Percentiles rank a stretch among this genome's conserved stretches.
phyloP scores from a whole-genome alignment of 1,140 invertebrate genomes.

The Hypsibius dujardini region DNA sequence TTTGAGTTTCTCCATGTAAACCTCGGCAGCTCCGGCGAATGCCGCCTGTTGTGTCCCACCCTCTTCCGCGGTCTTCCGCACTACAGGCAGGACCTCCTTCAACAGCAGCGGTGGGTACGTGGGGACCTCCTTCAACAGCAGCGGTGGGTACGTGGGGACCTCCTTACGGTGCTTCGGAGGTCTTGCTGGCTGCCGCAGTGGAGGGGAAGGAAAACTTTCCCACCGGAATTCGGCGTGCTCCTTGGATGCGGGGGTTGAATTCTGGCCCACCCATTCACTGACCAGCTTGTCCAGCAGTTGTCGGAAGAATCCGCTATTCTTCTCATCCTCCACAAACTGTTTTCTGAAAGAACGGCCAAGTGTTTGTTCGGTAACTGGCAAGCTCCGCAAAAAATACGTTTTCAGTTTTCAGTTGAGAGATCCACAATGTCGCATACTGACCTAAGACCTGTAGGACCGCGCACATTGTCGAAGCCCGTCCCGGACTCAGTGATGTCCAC shows the following conservation, averaged over 20 bases:
- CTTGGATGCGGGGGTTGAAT: not conserved
- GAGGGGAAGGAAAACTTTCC: not conserved
- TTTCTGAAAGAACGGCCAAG: constrained; percentile 5
- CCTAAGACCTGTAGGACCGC: not conserved
- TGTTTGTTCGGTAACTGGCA: not conserved
- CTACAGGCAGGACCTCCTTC: not conserved
- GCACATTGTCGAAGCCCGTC: not conserved
- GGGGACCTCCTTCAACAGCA: no score
- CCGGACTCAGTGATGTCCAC: not conserved
- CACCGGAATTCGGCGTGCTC: no score
- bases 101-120: no score
- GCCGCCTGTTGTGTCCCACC: not conserved
- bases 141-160: not conserved
- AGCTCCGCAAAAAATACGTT: not conserved
- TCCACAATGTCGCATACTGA: not conserved
- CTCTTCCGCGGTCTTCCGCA: not conserved
- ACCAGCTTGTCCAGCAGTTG: not conserved
- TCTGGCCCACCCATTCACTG: not conserved
- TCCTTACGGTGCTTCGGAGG: not conserved
- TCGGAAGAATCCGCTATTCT: not conserved
- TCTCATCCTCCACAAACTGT: constrained; percentile 6
- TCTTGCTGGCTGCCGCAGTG: not conserved
- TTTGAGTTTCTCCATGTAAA: not conserved
- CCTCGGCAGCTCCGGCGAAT: not conserved
- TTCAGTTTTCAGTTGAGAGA: not conserved